A percentile compares a stretch with the other conserved stretches of the same genome.
Conservation (phyloP, 2,113 vertebrate species). For the Megaceryle maxima region DNA sequence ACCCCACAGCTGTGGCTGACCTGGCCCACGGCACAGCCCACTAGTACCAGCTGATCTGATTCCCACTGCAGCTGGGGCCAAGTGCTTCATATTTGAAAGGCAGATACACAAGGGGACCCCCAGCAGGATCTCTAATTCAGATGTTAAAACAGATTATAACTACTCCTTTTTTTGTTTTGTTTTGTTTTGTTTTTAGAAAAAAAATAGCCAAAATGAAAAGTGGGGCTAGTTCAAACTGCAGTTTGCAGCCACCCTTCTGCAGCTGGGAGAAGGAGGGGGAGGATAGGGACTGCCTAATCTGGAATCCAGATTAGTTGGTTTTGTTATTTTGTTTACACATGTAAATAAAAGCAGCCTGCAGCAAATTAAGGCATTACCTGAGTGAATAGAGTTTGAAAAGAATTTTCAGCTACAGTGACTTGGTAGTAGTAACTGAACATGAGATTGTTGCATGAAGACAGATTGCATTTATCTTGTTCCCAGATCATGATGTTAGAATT, state of each 20-base stretch:
- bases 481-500: background rate
- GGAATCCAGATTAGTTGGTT: constrained; percentile 70
- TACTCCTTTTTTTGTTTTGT: too few species aligned
- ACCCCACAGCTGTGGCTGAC: background rate
- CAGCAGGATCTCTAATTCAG: background rate
- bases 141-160: background rate
- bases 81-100: background rate
- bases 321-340: background rate
- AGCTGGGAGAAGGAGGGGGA: background rate
- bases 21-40: background rate
- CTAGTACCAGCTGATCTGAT: background rate
- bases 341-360: constrained; percentile 57
- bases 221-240: background rate
- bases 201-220: background rate
- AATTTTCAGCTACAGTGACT: background rate
- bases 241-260: background rate
- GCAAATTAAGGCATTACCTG: background rate
- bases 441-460: background rate
- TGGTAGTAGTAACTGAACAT: background rate
- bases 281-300: background rate
- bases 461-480: background rate
- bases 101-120: background rate
- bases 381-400: background rate
- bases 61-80: background rate
- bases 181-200: too few species aligned